A percentile compares a stretch with the other conserved stretches of the same genome.
Conservation (phyloP, 2,797 vertebrate genomes). For the Saxicola maurus region DNA sequence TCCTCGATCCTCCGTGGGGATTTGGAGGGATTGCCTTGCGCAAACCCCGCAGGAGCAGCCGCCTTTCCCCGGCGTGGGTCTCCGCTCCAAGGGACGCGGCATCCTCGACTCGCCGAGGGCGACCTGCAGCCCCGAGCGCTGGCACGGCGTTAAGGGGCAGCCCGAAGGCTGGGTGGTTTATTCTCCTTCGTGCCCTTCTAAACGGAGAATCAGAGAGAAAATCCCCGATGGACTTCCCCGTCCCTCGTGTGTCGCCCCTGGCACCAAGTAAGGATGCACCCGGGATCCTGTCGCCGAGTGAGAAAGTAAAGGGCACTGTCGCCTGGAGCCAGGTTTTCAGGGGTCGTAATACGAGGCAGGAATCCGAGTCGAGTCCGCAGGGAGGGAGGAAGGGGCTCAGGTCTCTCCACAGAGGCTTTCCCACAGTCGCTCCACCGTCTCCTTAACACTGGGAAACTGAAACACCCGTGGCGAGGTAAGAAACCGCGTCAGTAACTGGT, state of each 20-base stretch:
- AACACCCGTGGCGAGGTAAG: slow-evolving; percentile 33
- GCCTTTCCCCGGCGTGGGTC: not conserved
- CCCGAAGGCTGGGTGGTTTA: not conserved
- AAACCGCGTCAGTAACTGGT: not conserved
- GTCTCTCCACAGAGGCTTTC: slow-evolving; percentile 19
- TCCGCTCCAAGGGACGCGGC: not conserved
- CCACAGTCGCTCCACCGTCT: not conserved
- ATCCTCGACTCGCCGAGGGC: not conserved
- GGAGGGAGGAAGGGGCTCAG: not conserved
- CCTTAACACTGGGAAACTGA: not conserved
- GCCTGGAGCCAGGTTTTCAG: not conserved
- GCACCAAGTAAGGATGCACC: not conserved
- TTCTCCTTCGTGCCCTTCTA: not conserved
- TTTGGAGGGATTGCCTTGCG: not conserved
- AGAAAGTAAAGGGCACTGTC: not conserved
- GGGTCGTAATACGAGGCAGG: not conserved
- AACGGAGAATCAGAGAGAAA: not conserved
- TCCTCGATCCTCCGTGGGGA: not conserved
- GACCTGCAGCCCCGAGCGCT: not conserved
- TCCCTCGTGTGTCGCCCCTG: not conserved
- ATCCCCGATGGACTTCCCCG: not conserved
- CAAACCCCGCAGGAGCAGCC: not conserved
- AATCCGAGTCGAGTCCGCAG: not conserved
- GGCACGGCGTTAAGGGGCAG: not conserved
- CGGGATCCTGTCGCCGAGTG: not conserved